phyloP scores from a whole-genome alignment of 2,888 invertebrate genomes.

The Erannis defoliaria region DNA sequence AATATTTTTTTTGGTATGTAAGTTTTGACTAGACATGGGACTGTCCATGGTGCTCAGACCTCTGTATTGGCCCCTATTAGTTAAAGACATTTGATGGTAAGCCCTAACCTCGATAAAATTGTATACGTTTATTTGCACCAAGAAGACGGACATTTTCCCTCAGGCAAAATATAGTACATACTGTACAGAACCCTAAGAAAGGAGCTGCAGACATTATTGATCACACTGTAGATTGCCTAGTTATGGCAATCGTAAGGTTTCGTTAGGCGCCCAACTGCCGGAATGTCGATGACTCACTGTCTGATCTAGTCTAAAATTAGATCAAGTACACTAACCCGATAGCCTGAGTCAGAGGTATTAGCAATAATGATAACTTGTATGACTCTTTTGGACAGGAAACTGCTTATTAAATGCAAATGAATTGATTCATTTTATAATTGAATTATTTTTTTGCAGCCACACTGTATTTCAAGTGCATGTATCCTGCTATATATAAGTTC shows the following conservation, averaged over 20 bases:
- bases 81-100: too few relatives aligned
- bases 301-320: conserved; percentile 49
- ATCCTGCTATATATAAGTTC: too few relatives aligned
- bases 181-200: too few relatives aligned
- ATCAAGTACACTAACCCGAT: conserved; percentile 47
- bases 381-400: conserved; percentile 18
- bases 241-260: conserved; percentile 45
- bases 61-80: too few relatives aligned
- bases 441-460: background rate
- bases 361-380: conserved; percentile 13
- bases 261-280: conserved; percentile 37
- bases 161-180: too few relatives aligned
- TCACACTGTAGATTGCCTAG: conserved; percentile 22
- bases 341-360: conserved; percentile 31
- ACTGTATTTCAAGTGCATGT: background rate
- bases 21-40: too few relatives aligned
- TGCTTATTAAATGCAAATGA: conserved; percentile 20
- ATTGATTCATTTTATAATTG: background rate
- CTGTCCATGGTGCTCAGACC: too few relatives aligned
- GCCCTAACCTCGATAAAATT: too few relatives aligned
- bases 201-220: too few relatives aligned
- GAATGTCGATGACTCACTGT: conserved; percentile 52
- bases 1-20: too few relatives aligned
- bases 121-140: too few relatives aligned
- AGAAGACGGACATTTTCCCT: too few relatives aligned